Evolutionary conservation across 2,113 vertebrate genomes (phyloP), one percentile per base, ranked within the genome.

Genomic region (Urocynchramus pylzowi): DNA sequence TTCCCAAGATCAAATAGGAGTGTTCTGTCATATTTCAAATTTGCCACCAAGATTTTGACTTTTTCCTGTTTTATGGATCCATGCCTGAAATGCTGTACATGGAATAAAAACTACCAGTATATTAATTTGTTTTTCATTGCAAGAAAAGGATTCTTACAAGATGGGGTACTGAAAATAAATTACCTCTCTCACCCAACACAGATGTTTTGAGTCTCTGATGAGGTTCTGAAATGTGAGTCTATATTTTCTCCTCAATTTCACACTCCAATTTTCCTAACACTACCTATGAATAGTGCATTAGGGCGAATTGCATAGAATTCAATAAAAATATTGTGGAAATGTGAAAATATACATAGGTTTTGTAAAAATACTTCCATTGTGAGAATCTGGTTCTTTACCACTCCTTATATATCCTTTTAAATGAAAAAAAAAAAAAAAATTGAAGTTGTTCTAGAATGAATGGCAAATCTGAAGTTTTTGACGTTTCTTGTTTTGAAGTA

Each of bases 381-480:
- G 20, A 71, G 35, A 63, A 35, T 41, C 9, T 50, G 18, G 35
- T 71, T 56, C 10, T 75, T 39, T 75, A 71, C 3, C 7, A 49
- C 0, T 2, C 2, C 4, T 65, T 53, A 21, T 16, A 7, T 37
- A 50, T 9, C 8, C 5, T 35, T 11, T 77, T 27, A 35, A 11
- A 45, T 30, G 4, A 30, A 59, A 21, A 35, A 30, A 37, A 9
- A n/a, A 60, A 6, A 8, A 22, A 37, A 44, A 64, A 16, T 31
- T 45, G 5, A 65, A 70, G 4, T 49, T 44, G 5, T 7, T 47
- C 27, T 60, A 28, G 13, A 69, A 57, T 49, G 18, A 79, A 70
- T 50, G 17, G 13, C 1, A 78, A 61, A 49, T 56, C 9, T 50
- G 50, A 27, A 16, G 5, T 27, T 56, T 73, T 57, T 54, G 33